Percentiles rank a stretch among this genome's conserved stretches.
phyloP scores from a whole-genome alignment of 2,797 vertebrate species.

The Myotis myotis region DNA sequence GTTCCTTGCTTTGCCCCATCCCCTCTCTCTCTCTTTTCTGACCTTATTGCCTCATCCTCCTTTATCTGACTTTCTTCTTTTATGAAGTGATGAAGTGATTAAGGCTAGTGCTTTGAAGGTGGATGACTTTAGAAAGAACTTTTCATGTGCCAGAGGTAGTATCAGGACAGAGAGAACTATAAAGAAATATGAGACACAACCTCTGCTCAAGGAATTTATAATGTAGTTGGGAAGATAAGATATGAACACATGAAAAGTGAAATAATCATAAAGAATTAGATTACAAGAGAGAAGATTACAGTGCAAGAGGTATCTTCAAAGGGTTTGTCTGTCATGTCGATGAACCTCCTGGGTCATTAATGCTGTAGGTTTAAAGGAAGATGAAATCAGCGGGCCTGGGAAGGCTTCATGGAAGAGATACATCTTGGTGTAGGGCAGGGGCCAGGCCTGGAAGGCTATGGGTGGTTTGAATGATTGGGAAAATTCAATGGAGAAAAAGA shows the following conservation, averaged over 20 bases:
- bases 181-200: not conserved
- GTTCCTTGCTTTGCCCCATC: not conserved
- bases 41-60: not conserved
- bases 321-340: not conserved
- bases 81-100: not conserved
- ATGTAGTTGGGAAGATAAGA: not conserved
- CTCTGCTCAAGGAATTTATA: constrained; percentile 34
- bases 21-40: not conserved
- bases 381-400: not conserved
- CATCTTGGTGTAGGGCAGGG: not conserved
- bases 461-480: not conserved
- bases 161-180: not conserved
- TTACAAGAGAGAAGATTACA: not conserved
- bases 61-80: not conserved
- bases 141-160: not conserved
- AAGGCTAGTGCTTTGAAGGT: not conserved
- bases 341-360: not conserved
- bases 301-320: not conserved
- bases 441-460: not conserved
- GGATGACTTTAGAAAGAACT: constrained; percentile 12
- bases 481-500: not conserved
- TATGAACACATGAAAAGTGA: not conserved
- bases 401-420: not conserved
- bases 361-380: not conserved
- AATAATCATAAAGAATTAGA: not conserved